A percentile compares a stretch with the other conserved stretches of the same genome.
Conservation (phyloP, 2,797 vertebrate genomes). For the Gallinago nigripennis region DNA sequence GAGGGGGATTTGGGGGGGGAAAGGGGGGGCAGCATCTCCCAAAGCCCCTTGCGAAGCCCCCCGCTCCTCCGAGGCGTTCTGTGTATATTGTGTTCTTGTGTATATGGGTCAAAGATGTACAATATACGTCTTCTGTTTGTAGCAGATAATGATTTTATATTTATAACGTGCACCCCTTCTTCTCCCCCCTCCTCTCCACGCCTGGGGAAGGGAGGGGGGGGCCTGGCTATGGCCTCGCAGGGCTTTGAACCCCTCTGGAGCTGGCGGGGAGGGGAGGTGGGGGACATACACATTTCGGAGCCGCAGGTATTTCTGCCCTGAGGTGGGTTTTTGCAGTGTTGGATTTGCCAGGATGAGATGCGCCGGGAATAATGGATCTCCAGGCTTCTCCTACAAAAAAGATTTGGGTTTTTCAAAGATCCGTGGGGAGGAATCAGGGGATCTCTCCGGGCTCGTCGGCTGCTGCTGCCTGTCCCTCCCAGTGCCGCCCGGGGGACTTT, state of each 20-base stretch:
- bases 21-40: constrained; percentile 26
- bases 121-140: constrained; percentile 79
- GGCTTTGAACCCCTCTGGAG: neutral
- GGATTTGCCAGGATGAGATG: neutral
- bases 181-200: neutral
- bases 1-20: neutral
- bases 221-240: neutral
- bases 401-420: neutral
- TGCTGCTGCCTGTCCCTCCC: neutral
- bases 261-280: neutral
- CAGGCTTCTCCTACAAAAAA: neutral
- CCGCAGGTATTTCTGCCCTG: neutral
- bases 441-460: rapidly evolving
- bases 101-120: constrained; percentile 82
- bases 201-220: constrained; percentile 8
- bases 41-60: constrained; percentile 23
- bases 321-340: neutral
- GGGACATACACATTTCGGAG: neutral
- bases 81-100: constrained; percentile 83
- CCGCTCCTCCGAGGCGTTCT: constrained; percentile 66
- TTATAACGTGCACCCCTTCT: constrained; percentile 67
- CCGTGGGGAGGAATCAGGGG: rapidly evolving
- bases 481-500: neutral
- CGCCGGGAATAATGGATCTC: rapidly evolving
- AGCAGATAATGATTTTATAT: constrained; percentile 81